Percentiles rank a stretch among this genome's conserved stretches.
Conservation (phyloP, 2,797 vertebrate species). For the Onychomys torridus region DNA sequence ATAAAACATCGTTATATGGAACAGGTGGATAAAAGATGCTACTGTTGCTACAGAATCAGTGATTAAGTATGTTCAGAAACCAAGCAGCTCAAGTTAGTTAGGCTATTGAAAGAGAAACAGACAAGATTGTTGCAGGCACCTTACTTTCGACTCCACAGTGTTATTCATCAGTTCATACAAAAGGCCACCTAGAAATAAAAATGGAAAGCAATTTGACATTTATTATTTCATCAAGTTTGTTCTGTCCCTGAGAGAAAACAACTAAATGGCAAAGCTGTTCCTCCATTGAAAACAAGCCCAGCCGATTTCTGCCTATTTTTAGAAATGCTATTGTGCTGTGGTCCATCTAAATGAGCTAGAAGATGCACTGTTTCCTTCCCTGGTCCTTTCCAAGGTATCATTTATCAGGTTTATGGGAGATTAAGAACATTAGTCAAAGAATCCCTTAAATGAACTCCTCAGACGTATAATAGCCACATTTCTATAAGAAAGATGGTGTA, state of each 20-base stretch:
- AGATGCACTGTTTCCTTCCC: not conserved
- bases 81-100: slow-evolving; percentile 86
- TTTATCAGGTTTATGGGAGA: slow-evolving; percentile 1
- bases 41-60: slow-evolving; percentile 91
- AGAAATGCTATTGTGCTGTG: slow-evolving; percentile 67
- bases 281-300: slow-evolving; percentile 95
- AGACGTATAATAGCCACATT: not conserved
- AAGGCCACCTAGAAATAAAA: slow-evolving; percentile 95
- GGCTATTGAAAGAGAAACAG: slow-evolving; percentile 87
- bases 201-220: slow-evolving; percentile 96
- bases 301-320: slow-evolving; percentile 95
- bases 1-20: slow-evolving; percentile 97
- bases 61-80: slow-evolving; percentile 88
- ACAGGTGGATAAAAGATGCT: slow-evolving; percentile 94
- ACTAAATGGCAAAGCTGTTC: slow-evolving; percentile 94
- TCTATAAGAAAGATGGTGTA: not conserved
- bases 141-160: slow-evolving; percentile 93
- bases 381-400: not conserved
- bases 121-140: slow-evolving; percentile 91
- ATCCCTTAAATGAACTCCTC: slow-evolving; percentile 2
- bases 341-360: not conserved
- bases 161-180: slow-evolving; percentile 92
- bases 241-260: slow-evolving; percentile 94
- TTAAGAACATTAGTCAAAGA: not conserved
- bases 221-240: slow-evolving; percentile 97